Evolutionary conservation across 2,113 vertebrate genomes (phyloP).

Genomic region (Oxyruncus cristatus): DNA sequence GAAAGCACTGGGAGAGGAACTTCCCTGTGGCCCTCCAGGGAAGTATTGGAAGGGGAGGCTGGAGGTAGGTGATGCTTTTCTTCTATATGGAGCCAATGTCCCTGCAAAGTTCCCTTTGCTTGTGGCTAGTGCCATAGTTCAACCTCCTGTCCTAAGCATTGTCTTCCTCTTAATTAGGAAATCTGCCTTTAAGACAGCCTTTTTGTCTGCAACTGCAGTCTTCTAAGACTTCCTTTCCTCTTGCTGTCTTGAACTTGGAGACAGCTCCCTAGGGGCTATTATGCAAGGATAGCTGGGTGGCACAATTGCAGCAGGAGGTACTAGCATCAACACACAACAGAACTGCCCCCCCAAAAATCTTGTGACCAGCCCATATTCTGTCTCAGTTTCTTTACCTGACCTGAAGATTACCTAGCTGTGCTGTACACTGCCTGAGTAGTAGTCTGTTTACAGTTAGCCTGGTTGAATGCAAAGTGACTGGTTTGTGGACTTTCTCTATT

Average conservation of each 20-base stretch:
- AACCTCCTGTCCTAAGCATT: background rate
- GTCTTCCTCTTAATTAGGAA: background rate
- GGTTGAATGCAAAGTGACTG: slow-evolving; percentile 29
- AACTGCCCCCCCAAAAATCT: background rate
- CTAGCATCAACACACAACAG: background rate
- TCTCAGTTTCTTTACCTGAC: slow-evolving; percentile 3
- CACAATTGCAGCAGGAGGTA: background rate
- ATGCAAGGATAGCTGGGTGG: background rate
- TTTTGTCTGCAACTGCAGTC: background rate
- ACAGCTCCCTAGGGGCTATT: background rate
- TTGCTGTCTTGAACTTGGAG: background rate
- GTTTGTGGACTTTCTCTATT: slow-evolving; percentile 21
- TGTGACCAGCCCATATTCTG: background rate
- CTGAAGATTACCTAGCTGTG: background rate
- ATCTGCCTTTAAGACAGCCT: background rate
- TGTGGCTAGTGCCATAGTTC: background rate
- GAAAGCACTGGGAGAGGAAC: background rate
- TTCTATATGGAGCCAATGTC: background rate
- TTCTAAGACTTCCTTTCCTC: background rate
- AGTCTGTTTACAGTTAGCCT: background rate
- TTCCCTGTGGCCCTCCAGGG: background rate
- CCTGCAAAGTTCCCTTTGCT: background rate
- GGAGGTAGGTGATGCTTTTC: background rate
- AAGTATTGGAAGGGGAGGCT: background rate
- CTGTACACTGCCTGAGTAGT: background rate